These are phyloP conservation scores for Colletes collaris DNA, from an alignment of 2,888 invertebrate species.

Conservation along the genomic window DNA sequence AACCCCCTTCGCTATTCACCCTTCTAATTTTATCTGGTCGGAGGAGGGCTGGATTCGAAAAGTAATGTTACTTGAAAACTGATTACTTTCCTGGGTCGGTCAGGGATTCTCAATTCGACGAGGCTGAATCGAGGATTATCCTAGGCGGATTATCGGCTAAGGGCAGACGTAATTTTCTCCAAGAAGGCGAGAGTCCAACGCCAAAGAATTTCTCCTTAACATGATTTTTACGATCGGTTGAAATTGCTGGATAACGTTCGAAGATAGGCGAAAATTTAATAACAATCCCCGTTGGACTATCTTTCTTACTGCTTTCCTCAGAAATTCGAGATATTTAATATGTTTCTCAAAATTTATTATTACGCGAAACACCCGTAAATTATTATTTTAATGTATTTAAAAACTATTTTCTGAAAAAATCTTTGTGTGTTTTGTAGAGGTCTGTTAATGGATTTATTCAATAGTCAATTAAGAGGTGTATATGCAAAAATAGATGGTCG, in stretches of 20 bases:
- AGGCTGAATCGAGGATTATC: conserved; percentile 61
- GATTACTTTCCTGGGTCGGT: conserved; percentile 38
- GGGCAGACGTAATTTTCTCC: conserved; percentile 16
- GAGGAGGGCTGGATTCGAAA: conserved; percentile 21
- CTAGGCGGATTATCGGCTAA: conserved; percentile 62
- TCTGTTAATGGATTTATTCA: no score
- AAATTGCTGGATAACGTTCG: background rate
- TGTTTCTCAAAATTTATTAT: no score
- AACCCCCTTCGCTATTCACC: conserved; percentile 35
- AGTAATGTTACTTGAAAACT: conserved; percentile 42
- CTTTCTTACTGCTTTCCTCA: no score
- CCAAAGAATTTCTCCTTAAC: conserved; percentile 1
- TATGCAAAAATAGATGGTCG: no score
- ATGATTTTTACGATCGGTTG: conserved; percentile 8
- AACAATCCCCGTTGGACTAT: no score
- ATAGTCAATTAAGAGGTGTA: no score
- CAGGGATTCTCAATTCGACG: conserved; percentile 20
- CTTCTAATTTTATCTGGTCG: conserved; percentile 25
- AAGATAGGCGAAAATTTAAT: no score
- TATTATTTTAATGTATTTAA: no score
- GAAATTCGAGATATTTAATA: no score
- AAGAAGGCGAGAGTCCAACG: background rate
- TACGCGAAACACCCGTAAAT: no score
- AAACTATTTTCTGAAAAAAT: no score
- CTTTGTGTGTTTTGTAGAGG: no score